Evolutionary conservation across 2,113 vertebrate species (phyloP).

Genomic region (Diadophis punctatus): DNA sequence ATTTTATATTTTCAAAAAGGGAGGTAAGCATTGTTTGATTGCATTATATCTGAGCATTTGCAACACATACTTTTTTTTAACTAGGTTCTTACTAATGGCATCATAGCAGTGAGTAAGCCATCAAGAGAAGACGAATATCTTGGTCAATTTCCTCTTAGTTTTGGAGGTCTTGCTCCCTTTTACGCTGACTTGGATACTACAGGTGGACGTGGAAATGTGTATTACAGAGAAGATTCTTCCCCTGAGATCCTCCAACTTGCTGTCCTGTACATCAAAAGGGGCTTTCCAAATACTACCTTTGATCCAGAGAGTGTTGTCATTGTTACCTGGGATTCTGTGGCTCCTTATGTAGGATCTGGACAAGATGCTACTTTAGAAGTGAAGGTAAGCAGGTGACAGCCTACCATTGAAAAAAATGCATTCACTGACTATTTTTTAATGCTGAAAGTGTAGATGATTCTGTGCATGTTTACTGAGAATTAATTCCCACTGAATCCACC

Average conservation of each 20-base stretch:
- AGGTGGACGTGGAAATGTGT: conserved; percentile 77
- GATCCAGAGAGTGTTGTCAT: conserved; percentile 72
- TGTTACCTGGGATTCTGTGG: conserved; percentile 81
- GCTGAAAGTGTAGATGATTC: not conserved
- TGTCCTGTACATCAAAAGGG: conserved; percentile 72
- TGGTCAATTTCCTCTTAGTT: conserved; percentile 76
- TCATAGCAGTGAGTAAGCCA: conserved; percentile 78
- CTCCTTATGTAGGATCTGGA: conserved; percentile 60
- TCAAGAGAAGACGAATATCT: conserved; percentile 72
- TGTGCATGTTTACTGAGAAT: not conserved
- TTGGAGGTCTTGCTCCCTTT: conserved; percentile 81
- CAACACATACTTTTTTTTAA: conserved; percentile 1
- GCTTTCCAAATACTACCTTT: conserved; percentile 76
- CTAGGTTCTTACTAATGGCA: conserved; percentile 87
- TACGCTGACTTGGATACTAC: conserved; percentile 86
- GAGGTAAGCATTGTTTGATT: not conserved
- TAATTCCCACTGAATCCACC: not conserved
- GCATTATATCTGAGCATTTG: not conserved
- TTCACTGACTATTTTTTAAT: not conserved
- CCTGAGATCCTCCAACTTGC: conserved; percentile 65
- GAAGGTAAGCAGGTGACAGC: conserved; percentile 69
- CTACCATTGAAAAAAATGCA: not conserved
- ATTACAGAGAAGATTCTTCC: conserved; percentile 80
- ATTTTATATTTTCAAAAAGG: not conserved
- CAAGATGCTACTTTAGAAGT: conserved; percentile 56